Conservation (phyloP, 1,140 invertebrate genomes). For the Drosophila willistoni region DNA sequence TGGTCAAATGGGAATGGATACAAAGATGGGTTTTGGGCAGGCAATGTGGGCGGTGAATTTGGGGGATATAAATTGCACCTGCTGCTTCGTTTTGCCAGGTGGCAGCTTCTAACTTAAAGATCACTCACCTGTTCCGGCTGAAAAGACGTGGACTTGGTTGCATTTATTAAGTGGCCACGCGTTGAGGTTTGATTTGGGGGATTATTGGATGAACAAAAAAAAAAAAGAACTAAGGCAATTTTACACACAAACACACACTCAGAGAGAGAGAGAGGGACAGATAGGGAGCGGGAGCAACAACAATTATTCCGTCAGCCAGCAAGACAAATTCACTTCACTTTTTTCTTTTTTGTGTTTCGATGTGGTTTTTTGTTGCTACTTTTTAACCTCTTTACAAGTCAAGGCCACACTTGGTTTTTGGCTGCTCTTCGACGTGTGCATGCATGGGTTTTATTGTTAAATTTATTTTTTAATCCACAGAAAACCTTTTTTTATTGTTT, state of each 20-base stretch:
- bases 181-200: conserved; percentile 26
- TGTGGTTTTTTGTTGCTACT: conserved; percentile 25
- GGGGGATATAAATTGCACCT: conserved; percentile 35
- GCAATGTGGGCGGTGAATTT: conserved; percentile 17
- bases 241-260: conserved; percentile 37
- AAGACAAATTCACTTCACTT: conserved; percentile 37
- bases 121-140: conserved; percentile 48
- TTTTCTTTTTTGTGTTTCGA: background rate
- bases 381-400: conserved; percentile 47
- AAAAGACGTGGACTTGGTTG: conserved; percentile 20
- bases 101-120: conserved; percentile 19
- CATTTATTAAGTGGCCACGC: conserved; percentile 26
- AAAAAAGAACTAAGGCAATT: conserved; percentile 29
- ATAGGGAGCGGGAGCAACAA: background rate
- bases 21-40: background rate
- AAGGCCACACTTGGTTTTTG: conserved; percentile 34
- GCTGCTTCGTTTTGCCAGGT: conserved; percentile 27
- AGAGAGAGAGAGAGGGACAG: background rate
- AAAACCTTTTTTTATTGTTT: background rate
- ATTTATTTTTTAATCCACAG: background rate
- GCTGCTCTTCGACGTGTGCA: background rate
- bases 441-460: background rate
- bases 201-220: conserved; percentile 57
- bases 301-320: conserved; percentile 35
- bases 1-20: background rate